Evolutionary conservation across 1,140 invertebrate species (phyloP), one percentile per base, ranked within the genome.

Genomic region (Papilio polytes): DNA sequence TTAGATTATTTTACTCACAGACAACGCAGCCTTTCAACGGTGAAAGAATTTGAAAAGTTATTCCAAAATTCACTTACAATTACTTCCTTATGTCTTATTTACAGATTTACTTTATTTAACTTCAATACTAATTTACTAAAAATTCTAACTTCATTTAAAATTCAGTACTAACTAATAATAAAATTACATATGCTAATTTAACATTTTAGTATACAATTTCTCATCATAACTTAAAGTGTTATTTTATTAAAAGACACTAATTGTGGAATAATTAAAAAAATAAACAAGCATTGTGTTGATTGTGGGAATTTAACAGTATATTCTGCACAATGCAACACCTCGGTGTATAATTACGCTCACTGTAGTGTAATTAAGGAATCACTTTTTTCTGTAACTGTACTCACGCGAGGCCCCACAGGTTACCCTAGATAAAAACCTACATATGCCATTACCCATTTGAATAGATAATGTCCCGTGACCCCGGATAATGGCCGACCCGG

Each of bases 381-480:
- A 80, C 74, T 70, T 83, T 78, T 83, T 80, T 31, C 6, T 15
- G 70, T 81, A 80, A 83, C 82, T 59, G 80, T 83, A 81, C 82
- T 46, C 44, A 73, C 79, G 77, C 77, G 80, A 72, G 82, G 78
- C 78, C 82, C 76, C 76, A 80, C 79, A 83, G 80, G 56, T 80
- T 74, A 84, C 41, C 78, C 74, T 80, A 82, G 86, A 87, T 85
- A 86, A 88, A 85, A 84, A 80, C 82, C 83, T 82, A 90, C 88
- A 88, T 87, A 85, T 84, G 84, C 85, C 72, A 83, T 41, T 41
- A 41, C 36, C 36, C 36, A 1, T 84, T 86, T 88, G 84, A 87
- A 90, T 88, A 88, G 87, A 90, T 90, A 88, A 86, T 82, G 84
- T 78, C 73, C 70, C 80, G 76, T 81, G 82, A 86, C 84, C 83